Conservation (phyloP, 2,797 vertebrate genomes). For the Schizopygopsis pylzovi region DNA sequence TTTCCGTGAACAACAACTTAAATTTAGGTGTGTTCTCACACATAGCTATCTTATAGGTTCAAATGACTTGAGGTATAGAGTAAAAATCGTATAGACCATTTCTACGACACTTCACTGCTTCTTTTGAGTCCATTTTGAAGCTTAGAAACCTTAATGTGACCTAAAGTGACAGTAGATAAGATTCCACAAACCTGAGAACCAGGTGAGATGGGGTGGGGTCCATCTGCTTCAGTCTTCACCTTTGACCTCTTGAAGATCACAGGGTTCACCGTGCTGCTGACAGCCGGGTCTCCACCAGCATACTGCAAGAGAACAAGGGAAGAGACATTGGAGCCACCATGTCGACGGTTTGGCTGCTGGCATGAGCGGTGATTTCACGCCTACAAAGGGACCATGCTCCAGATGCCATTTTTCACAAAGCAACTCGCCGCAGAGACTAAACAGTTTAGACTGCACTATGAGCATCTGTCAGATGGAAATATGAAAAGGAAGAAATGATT, state of each 20-base stretch:
- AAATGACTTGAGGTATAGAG: not conserved
- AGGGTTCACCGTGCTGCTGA: conserved; percentile 89
- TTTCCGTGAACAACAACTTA: not conserved
- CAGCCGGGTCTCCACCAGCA: conserved; percentile 82
- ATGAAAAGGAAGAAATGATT: conserved; percentile 75
- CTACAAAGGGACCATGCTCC: conserved; percentile 63
- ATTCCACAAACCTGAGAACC: conserved; percentile 83
- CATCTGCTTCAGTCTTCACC: conserved; percentile 87
- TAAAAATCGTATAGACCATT: not conserved
- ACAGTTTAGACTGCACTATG: conserved; percentile 78
- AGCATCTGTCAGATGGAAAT: conserved; percentile 71
- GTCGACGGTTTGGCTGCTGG: conserved; percentile 56
- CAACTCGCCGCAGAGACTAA: conserved; percentile 76
- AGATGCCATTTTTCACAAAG: conserved; percentile 66
- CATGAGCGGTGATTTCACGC: conserved; percentile 51
- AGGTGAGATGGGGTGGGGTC: conserved; percentile 82
- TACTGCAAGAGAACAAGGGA: conserved; percentile 66
- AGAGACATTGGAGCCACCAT: conserved; percentile 41
- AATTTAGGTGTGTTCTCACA: not conserved
- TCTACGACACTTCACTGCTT: not conserved
- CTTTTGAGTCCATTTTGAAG: not conserved
- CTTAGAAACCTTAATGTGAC: not conserved
- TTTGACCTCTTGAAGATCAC: conserved; percentile 87
- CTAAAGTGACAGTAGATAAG: not conserved
- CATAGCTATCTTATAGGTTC: not conserved